Evolutionary conservation across 35 echinoderm and acorn worm genomes (phyloP), one percentile per base, ranked within the genome.

Genomic region (Hemicentrotus pulcherrimus): DNA sequence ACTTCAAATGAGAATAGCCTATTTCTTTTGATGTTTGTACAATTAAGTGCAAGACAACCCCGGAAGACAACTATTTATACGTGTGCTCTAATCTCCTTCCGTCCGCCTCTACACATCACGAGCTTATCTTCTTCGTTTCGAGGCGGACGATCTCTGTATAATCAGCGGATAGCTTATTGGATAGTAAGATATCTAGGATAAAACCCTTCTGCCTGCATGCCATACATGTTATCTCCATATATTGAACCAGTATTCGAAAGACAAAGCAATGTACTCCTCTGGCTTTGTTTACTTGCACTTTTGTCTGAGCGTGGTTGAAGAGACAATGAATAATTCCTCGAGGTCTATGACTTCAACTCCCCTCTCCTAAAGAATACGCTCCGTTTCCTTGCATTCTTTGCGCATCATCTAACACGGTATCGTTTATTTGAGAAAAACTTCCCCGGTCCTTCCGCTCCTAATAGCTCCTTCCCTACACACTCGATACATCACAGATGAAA

Each of bases 201-300:
- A 78, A 78, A 18, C 19, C 7, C 65, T 78, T 78, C 65, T 78
- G 19, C 0, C 65, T 78, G 65, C 7, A 78, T 78, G 19, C n/a
- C 65, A 78, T 78, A 8, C 19, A 78, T 78, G 65, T 8, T 78
- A 78, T 78, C 5, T 78, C 65, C 65, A 78, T 78, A 78, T 78
- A 78, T 78, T 78, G 65, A 78, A 78, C 65, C 19, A 78, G 65
- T 78, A 78, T 78, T 78, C 65, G 22, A 8, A 22, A 78, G 65
- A 78, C 65, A 78, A 78, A 78, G 65, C 65, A 78, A 78, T 24
- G 65, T 78, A 22, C 65, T 78, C 65, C 65, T 78, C 22, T 2
- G 65, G 65, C 65, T 28, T 28, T 78, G 65, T 78, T 78, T 78
- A 78, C 65, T n/a, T 78, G 65, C 65, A 78, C 65, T 78, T 78